These are phyloP conservation scores for Polyodon spathula DNA, from an alignment of 2,113 vertebrate genomes.

Conservation along the genomic window DNA sequence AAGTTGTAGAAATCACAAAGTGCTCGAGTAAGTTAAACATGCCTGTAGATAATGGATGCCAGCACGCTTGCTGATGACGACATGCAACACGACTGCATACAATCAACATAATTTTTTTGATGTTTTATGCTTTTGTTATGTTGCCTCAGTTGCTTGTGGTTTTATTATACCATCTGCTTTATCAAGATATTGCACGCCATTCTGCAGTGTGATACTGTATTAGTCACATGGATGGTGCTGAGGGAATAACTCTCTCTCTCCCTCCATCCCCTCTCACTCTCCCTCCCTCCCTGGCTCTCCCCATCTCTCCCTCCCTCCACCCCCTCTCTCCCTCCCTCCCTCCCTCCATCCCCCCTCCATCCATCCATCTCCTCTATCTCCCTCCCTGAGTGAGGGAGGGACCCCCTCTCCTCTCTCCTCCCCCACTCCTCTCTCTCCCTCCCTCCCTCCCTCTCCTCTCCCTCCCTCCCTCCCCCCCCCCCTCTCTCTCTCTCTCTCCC, in stretches of 20 bases:
- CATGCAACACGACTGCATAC: no score
- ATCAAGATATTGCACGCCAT: conserved; percentile 30
- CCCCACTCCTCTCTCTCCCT: conserved; percentile 4
- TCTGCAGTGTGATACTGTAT: conserved; percentile 28
- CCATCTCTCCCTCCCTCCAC: not conserved
- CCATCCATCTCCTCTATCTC: no score
- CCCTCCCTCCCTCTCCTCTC: no score
- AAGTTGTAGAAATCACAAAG: no score
- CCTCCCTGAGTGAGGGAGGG: no score
- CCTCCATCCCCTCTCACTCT: not conserved
- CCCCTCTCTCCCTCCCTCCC: no score
- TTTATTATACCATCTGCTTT: not conserved
- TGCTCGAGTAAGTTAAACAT: no score
- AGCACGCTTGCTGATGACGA: no score
- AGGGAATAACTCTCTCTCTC: not conserved
- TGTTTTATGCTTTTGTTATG: no score
- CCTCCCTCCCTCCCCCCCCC: not conserved
- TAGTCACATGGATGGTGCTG: conserved; percentile 19
- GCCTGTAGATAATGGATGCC: no score
- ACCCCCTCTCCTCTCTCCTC: not conserved
- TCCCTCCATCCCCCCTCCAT: not conserved
- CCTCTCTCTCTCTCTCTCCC: not conserved
- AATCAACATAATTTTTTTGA: no score
- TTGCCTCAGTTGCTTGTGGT: no score
- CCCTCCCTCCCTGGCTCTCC: not conserved